Evolutionary conservation across 2,888 invertebrate species (phyloP), one percentile per base, ranked within the genome.

Genomic region (Tachina grossa): DNA sequence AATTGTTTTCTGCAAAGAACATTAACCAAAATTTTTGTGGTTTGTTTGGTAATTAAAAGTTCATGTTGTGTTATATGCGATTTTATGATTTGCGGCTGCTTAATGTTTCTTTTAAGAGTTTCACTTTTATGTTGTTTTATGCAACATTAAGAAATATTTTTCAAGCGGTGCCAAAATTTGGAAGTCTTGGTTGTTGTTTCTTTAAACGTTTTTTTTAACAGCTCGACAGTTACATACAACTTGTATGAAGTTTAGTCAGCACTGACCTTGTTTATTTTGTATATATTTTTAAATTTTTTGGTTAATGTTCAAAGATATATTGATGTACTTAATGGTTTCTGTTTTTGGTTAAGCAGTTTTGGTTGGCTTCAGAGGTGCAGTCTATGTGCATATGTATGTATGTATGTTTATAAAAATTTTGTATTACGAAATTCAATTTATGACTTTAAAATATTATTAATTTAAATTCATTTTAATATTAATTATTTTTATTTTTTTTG

Each of bases 41-140:
- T 53, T n/a, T 2, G 1, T 51, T 31, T 39, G 43, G 11, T 69
- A 79, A 72, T 55, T 65, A 71, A 79, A n/a, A 65, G 39, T 65
- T 45, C 41, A 66, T 49, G 39, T 14, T 68, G 47, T 19, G 8
- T n/a, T 63, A 63, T 19, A 45, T 39, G 43, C 19, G 43, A 8
- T 19, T 13, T 63, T 63, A 43, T 14, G 47, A 51, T 5, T 31
- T 63, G 45, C 39, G 16, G n/a, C 13, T 16, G 43, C n/a, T 31
- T 39, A 43, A 53, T 16, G 22, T n/a, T 51, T 43, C 43, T 53
- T 11, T 69, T 45, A 63, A 51, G 13, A 57, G 80, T 80, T 81
- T 81, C 74, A 81, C 80, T 74, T 74, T 51, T 72, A 65, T 55
- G 45, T 72, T 63, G 11, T 55, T 71, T 72, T 22, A 49, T 47